These are phyloP conservation scores for Acrocera orbiculus DNA, from an alignment of 2,888 invertebrate species.

Conservation along the genomic window DNA sequence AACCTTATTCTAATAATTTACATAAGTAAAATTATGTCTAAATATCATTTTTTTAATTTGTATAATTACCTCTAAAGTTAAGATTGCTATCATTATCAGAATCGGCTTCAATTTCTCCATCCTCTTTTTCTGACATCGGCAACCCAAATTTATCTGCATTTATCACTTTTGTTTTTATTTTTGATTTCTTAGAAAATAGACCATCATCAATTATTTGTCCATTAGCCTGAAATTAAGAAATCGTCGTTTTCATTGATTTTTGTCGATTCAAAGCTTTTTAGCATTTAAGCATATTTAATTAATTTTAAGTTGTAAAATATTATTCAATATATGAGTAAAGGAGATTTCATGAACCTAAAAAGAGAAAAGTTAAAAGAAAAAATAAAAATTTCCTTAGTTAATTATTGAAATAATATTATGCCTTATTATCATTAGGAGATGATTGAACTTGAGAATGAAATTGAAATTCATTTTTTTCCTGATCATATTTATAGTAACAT, in stretches of 20 bases:
- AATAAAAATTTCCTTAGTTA: too few species aligned
- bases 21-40: neutral
- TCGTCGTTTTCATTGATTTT: constrained; percentile 32
- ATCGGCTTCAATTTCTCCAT: constrained; percentile 9
- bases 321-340: constrained; percentile 27
- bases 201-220: constrained; percentile 10
- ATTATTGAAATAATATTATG: too few species aligned
- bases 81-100: constrained; percentile 3
- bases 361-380: constrained; percentile 4
- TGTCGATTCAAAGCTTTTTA: constrained; percentile 34
- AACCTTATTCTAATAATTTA: constrained; percentile 3
- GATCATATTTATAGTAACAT: constrained; percentile 68
- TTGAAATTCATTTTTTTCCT: constrained; percentile 52
- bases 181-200: neutral
- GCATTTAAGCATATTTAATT: constrained; percentile 35
- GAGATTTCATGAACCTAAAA: constrained; percentile 18
- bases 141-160: neutral
- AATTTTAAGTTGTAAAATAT: constrained; percentile 31
- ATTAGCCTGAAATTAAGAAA: constrained; percentile 22
- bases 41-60: constrained; percentile 9
- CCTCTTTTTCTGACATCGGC: constrained; percentile 2
- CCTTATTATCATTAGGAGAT: too few species aligned
- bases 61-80: constrained; percentile 2
- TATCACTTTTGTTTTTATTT: constrained; percentile 1
- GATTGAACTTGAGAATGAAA: too few species aligned